Evolutionary conservation across 2,797 vertebrate species (phyloP).

Genomic region (Hippocampus kuda): DNA sequence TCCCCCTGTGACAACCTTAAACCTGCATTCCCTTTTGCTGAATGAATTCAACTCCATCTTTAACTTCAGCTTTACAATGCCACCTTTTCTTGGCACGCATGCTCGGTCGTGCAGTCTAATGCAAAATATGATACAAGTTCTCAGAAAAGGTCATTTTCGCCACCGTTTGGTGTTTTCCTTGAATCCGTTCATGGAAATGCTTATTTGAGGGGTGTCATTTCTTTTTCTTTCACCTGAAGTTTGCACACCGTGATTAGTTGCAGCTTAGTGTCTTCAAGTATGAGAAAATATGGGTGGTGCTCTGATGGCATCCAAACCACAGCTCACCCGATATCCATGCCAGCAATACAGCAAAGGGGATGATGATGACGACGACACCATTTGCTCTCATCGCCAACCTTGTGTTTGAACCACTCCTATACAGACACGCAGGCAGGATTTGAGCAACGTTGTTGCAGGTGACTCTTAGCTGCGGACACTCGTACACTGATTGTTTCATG

Average conservation of each 20-base stretch:
- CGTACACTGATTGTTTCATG: slow-evolving; percentile 71
- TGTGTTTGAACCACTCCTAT: slow-evolving; percentile 37
- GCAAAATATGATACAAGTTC: too few relatives aligned
- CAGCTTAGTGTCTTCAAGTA: background rate
- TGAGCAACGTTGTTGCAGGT: slow-evolving; percentile 48
- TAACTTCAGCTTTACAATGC: too few relatives aligned
- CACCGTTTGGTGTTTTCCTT: too few relatives aligned
- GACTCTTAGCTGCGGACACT: slow-evolving; percentile 61
- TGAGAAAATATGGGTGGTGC: background rate
- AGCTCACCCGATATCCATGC: background rate
- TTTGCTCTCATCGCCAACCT: slow-evolving; percentile 42
- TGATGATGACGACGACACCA: slow-evolving; percentile 17
- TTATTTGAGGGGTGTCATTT: too few relatives aligned
- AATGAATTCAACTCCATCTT: too few relatives aligned
- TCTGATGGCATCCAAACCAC: background rate
- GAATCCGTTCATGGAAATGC: too few relatives aligned
- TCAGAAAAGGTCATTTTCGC: too few relatives aligned
- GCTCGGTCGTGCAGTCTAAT: too few relatives aligned
- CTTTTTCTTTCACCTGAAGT: too few relatives aligned
- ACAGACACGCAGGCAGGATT: slow-evolving; percentile 29
- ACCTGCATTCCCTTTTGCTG: too few relatives aligned
- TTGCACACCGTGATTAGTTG: background rate
- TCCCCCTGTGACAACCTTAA: too few relatives aligned
- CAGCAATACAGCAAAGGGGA: slow-evolving; percentile 14
- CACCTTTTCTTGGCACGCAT: too few relatives aligned